A percentile compares a stretch with the other conserved stretches of the same genome.
phyloP scores from a whole-genome alignment of 2,113 vertebrate species.

The Gila orcuttii region DNA sequence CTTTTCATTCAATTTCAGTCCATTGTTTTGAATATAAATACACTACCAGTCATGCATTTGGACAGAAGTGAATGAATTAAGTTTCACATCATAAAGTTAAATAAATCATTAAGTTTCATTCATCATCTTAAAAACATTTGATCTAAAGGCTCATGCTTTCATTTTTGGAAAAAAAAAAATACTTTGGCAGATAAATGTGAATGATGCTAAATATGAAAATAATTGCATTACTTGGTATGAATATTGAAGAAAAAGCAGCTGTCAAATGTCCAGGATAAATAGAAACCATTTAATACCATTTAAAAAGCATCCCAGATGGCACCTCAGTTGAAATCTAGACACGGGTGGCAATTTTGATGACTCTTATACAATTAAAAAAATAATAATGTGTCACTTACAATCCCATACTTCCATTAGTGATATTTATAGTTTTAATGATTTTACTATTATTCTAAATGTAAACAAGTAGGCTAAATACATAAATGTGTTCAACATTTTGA shows the following conservation, averaged over 20 bases:
- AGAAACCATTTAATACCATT: neutral
- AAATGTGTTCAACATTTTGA: no score
- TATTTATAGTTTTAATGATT: neutral
- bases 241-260: neutral
- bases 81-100: neutral
- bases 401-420: neutral
- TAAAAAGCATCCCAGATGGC: neutral
- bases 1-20: neutral
- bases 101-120: no score
- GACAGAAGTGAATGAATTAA: neutral
- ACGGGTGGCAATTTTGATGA: neutral
- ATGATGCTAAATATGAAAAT: neutral
- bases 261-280: neutral
- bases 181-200: neutral
- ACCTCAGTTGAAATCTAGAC: neutral
- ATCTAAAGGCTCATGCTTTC: neutral
- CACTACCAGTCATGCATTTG: neutral
- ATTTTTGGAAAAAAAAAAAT: neutral
- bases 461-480: neutral
- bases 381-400: neutral
- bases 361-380: neutral
- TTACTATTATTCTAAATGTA: neutral
- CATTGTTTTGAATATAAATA: neutral
- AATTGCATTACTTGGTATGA: neutral
- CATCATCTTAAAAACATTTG: neutral